Evolutionary conservation across 2,888 invertebrate species (phyloP).

Genomic region (Zygogramma bicolorata): DNA sequence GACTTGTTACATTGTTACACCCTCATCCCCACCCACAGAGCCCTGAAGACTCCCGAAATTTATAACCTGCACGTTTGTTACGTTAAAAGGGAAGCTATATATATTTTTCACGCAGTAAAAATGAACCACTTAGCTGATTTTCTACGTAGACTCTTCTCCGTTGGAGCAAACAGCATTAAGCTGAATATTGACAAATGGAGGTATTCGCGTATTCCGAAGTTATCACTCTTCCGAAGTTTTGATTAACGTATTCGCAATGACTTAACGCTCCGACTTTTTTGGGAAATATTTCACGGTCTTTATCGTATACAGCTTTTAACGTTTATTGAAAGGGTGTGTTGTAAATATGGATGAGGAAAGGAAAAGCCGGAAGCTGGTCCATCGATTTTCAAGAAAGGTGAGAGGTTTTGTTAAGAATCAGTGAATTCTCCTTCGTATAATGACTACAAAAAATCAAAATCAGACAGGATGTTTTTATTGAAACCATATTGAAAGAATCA

Average conservation of each 20-base stretch:
- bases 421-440: no score
- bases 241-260: slow-evolving; percentile 56
- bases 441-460: no score
- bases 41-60: slow-evolving; percentile 33
- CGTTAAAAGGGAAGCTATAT: slow-evolving; percentile 35
- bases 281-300: slow-evolving; percentile 40
- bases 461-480: no score
- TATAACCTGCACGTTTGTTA: slow-evolving; percentile 33
- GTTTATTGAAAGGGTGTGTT: slow-evolving; percentile 26
- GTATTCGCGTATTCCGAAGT: slow-evolving; percentile 49
- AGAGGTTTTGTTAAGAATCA: not conserved
- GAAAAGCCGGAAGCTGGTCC: not conserved
- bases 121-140: slow-evolving; percentile 60
- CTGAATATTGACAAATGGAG: slow-evolving; percentile 51
- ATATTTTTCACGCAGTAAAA: slow-evolving; percentile 53
- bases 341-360: slow-evolving; percentile 27
- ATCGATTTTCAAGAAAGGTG: not conserved
- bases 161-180: slow-evolving; percentile 47
- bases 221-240: slow-evolving; percentile 51
- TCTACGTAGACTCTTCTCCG: slow-evolving; percentile 41
- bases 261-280: slow-evolving; percentile 38
- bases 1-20: not conserved
- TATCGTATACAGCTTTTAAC: slow-evolving; percentile 15
- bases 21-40: not conserved
- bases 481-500: no score